phyloP scores from a whole-genome alignment of 2,113 vertebrate genomes.

The Myrmophylax atrothorax region DNA sequence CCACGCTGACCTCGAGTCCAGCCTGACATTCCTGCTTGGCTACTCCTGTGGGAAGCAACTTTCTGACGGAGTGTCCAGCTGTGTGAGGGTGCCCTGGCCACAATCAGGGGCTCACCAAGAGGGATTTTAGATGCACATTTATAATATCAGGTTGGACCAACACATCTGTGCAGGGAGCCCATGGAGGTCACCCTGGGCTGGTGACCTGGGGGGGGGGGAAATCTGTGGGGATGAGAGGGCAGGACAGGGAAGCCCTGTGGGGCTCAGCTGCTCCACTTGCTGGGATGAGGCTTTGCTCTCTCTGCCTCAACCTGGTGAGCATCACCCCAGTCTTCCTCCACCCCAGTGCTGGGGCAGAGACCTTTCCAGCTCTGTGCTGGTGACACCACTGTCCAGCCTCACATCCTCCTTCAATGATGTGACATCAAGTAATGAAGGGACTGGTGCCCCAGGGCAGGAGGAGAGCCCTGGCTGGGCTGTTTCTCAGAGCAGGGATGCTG shows the following conservation, averaged over 20 bases:
- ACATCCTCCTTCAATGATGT: neutral
- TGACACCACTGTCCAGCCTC: neutral
- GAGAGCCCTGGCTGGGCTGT: neutral
- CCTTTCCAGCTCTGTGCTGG: neutral
- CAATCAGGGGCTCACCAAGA: neutral
- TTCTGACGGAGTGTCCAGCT: neutral
- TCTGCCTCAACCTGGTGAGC: neutral
- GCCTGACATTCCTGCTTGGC: neutral
- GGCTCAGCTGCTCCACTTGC: neutral
- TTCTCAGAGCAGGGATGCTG: neutral
- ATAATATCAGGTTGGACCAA: neutral
- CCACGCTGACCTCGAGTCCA: neutral
- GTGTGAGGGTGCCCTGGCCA: accelerated
- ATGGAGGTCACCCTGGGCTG: accelerated
- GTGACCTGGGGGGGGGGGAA: neutral
- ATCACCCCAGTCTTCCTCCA: neutral
- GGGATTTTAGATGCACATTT: neutral
- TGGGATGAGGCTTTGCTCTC: neutral
- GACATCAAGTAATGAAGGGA: neutral
- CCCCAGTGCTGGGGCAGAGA: neutral
- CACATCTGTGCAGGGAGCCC: neutral
- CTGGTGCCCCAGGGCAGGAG: neutral
- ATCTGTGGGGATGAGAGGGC: neutral
- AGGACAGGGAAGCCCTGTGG: neutral
- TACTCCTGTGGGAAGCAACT: neutral